Evolutionary conservation across 2,113 vertebrate species (phyloP).

Genomic region (Crotalus tigris): DNA sequence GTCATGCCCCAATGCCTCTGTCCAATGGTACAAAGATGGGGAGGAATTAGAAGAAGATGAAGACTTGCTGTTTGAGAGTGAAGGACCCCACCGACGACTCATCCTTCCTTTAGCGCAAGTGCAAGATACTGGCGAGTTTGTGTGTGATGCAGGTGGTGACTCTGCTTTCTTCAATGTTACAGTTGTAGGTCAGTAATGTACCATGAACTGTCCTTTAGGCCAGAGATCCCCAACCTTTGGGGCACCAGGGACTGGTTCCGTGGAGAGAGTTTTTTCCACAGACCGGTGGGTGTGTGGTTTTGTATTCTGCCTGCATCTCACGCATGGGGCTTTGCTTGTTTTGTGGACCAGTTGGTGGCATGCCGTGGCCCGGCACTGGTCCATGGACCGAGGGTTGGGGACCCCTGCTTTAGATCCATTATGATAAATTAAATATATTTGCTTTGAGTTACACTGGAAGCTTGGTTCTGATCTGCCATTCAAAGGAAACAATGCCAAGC

Average conservation of each 20-base stretch:
- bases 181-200: conserved; percentile 71
- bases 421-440: neutral
- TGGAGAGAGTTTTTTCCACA: no score
- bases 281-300: no score
- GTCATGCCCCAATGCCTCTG: conserved; percentile 69
- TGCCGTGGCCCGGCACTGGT: no score
- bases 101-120: conserved; percentile 79
- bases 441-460: neutral
- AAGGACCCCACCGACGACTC: conserved; percentile 77
- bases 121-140: conserved; percentile 83
- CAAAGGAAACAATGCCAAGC: neutral
- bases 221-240: neutral
- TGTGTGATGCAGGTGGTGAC: conserved; percentile 67
- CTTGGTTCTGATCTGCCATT: neutral
- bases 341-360: no score
- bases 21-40: conserved; percentile 87
- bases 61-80: conserved; percentile 77
- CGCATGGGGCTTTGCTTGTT: no score
- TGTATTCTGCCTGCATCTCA: no score
- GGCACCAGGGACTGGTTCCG: no score
- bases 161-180: conserved; percentile 77
- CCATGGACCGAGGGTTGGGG: neutral
- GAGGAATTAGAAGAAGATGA: conserved; percentile 71
- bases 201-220: neutral
- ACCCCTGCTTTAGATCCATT: neutral